phyloP scores from a whole-genome alignment of 1,140 invertebrate genomes.

The Holcopasites calliopsidis region DNA sequence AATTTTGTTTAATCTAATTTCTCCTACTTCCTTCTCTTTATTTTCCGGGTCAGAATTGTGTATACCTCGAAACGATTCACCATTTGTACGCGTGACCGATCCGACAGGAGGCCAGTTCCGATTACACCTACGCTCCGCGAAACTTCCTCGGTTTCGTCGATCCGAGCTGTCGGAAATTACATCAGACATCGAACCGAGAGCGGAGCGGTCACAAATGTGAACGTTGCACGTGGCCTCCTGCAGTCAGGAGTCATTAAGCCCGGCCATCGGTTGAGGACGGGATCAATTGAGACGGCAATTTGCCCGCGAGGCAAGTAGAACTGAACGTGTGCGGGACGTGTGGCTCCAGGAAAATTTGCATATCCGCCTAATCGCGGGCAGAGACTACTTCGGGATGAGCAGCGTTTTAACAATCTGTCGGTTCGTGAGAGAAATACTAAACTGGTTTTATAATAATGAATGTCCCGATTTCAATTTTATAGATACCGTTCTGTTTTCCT shows the following conservation, averaged over 20 bases:
- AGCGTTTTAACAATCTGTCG: neutral
- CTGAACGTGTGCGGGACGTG: slow-evolving; percentile 25
- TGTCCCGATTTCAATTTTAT: too few relatives aligned
- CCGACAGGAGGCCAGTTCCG: slow-evolving; percentile 3
- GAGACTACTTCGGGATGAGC: neutral
- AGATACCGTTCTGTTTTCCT: too few relatives aligned
- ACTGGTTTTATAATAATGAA: neutral
- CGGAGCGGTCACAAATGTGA: slow-evolving; percentile 35
- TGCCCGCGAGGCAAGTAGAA: slow-evolving; percentile 41
- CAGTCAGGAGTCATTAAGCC: slow-evolving; percentile 40
- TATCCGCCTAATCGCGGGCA: slow-evolving; percentile 36
- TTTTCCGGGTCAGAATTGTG: too few relatives aligned
- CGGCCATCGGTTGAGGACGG: slow-evolving; percentile 45
- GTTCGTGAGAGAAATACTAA: neutral
- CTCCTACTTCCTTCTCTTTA: too few relatives aligned
- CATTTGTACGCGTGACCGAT: slow-evolving; percentile 1
- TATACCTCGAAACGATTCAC: neutral
- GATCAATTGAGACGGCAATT: slow-evolving; percentile 58
- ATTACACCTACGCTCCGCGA: slow-evolving; percentile 18
- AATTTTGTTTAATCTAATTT: too few relatives aligned
- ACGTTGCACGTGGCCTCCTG: slow-evolving; percentile 44
- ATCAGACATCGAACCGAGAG: slow-evolving; percentile 25
- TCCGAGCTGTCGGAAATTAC: slow-evolving; percentile 53
- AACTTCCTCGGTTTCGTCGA: slow-evolving; percentile 35
- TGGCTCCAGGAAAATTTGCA: slow-evolving; percentile 17